These are phyloP conservation scores for Rhabditoides inermis DNA, from an alignment of 2,888 invertebrate species.

Conservation along the genomic window DNA sequence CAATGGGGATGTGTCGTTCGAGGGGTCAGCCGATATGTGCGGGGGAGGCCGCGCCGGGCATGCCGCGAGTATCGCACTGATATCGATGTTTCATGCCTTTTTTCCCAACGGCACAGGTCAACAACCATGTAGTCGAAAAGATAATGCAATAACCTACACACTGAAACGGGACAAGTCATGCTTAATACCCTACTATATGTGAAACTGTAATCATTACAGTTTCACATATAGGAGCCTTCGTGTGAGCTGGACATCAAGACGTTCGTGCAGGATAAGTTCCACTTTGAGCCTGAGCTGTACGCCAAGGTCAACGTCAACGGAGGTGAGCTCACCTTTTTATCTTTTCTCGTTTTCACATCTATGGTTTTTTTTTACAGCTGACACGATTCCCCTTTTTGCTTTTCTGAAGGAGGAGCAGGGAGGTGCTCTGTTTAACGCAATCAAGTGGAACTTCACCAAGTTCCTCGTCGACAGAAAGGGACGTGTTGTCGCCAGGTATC, in stretches of 20 bases:
- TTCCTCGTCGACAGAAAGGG: conserved; percentile 65
- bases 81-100: no score
- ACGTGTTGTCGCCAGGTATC: conserved; percentile 36
- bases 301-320: conserved; percentile 61
- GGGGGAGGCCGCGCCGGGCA: no score
- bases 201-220: neutral
- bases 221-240: conserved; percentile 64
- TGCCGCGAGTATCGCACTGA: no score
- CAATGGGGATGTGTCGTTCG: no score
- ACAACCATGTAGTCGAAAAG: no score
- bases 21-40: no score
- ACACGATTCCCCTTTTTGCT: conserved; percentile 59
- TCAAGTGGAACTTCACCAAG: conserved; percentile 84
- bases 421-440: conserved; percentile 54
- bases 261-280: conserved; percentile 53
- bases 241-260: conserved; percentile 65
- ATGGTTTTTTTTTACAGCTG: neutral
- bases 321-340: neutral
- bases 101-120: no score
- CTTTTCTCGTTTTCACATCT: neutral
- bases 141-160: no score
- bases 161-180: no score
- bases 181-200: no score
- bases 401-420: conserved; percentile 63
- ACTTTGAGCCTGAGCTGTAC: conserved; percentile 58